phyloP scores from a whole-genome alignment of 2,113 vertebrate species.

The Pycnonotus jocosus region DNA sequence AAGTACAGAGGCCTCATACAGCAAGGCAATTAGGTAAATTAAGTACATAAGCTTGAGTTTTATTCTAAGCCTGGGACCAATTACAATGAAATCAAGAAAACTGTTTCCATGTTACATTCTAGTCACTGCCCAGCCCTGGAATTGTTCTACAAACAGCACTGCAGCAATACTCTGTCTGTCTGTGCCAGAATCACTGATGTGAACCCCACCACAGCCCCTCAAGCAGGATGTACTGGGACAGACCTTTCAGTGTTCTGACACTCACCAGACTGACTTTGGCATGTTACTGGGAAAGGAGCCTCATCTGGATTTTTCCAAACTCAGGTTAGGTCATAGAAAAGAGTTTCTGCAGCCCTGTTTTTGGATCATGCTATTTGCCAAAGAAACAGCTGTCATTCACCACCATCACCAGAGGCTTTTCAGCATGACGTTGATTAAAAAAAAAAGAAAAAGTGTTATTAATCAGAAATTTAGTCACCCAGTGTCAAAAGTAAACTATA shows the following conservation, averaged over 20 bases:
- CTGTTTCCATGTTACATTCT: neutral
- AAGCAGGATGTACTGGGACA: neutral
- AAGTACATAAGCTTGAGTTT: slow-evolving; percentile 11
- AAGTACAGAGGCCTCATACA: neutral
- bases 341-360: neutral
- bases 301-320: neutral
- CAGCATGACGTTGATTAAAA: neutral
- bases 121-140: neutral
- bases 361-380: neutral
- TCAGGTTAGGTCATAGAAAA: neutral
- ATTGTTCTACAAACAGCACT: neutral
- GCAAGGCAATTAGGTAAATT: slow-evolving; percentile 38
- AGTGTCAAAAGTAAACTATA: neutral
- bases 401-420: neutral
- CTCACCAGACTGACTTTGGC: neutral
- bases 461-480: neutral
- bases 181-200: neutral
- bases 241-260: neutral
- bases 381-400: neutral
- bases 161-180: neutral
- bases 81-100: slow-evolving; percentile 3
- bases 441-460: neutral
- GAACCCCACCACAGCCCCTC: neutral
- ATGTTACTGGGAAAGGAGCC: neutral
- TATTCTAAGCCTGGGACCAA: neutral